These are phyloP conservation scores for Phoxinus phoxinus DNA, from an alignment of 2,113 vertebrate species.

Conservation along the genomic window DNA sequence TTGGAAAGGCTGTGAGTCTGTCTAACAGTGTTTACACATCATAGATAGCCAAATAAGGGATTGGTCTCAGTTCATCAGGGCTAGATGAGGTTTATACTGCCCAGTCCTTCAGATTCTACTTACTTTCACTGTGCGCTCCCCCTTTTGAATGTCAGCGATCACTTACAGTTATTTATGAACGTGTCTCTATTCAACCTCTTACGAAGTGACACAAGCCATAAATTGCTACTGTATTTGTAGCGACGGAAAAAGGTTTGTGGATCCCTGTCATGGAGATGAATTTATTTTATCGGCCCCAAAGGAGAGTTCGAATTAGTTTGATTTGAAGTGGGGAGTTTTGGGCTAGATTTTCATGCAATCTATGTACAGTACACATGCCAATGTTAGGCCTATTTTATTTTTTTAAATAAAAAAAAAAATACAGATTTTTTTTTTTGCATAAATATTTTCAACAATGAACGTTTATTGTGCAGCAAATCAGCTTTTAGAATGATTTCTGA, in stretches of 20 bases:
- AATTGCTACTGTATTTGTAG: constrained; percentile 49
- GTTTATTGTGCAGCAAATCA: too few relatives aligned
- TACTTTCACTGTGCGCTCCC: not conserved
- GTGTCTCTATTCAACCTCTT: not conserved
- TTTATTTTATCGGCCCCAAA: constrained; percentile 32
- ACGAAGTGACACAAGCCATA: constrained; percentile 38
- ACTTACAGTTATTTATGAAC: constrained; percentile 45
- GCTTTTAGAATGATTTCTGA: too few relatives aligned
- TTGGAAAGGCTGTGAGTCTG: not conserved
- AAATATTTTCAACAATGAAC: too few relatives aligned
- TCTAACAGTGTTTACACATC: constrained; percentile 2
- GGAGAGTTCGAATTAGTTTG: not conserved
- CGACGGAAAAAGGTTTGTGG: constrained; percentile 26
- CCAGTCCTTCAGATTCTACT: constrained; percentile 30
- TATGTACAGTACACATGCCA: not conserved
- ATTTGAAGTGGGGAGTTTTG: not conserved
- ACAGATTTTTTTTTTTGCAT: too few relatives aligned
- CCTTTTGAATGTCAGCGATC: constrained; percentile 19
- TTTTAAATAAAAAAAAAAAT: too few relatives aligned
- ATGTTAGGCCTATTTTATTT: too few relatives aligned
- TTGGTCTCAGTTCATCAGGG: not conserved
- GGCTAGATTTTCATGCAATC: not conserved
- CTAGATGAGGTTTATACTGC: constrained; percentile 23
- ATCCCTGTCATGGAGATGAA: constrained; percentile 19
- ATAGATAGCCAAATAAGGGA: constrained; percentile 5